phyloP scores from a whole-genome alignment of 2,797 vertebrate genomes.

The Stomatorhinus walkeri region DNA sequence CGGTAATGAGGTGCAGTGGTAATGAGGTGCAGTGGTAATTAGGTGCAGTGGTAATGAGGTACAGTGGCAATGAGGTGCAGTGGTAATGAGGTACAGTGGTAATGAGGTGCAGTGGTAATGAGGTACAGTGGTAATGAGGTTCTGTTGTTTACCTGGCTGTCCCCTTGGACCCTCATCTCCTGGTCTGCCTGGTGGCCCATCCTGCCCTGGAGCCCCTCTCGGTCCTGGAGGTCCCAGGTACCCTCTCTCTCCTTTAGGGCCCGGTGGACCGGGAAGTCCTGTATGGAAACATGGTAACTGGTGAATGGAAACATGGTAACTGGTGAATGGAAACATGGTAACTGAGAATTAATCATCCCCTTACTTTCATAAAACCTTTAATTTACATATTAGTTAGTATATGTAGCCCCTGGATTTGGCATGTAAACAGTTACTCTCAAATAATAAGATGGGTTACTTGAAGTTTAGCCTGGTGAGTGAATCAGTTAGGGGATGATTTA shows the following conservation, averaged over 20 bases:
- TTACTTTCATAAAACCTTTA: neutral
- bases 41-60: too few relatives aligned
- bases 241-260: slow-evolving; percentile 62
- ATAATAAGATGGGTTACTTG: neutral
- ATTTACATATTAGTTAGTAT: neutral
- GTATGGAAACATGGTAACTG: neutral
- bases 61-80: too few relatives aligned
- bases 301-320: neutral
- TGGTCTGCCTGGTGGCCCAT: slow-evolving; percentile 52
- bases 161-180: slow-evolving; percentile 60
- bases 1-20: neutral
- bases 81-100: neutral
- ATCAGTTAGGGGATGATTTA: neutral
- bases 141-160: slow-evolving; percentile 51
- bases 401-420: neutral
- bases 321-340: neutral
- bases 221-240: slow-evolving; percentile 49
- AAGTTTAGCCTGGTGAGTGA: neutral
- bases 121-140: too few relatives aligned
- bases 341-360: neutral
- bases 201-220: slow-evolving; percentile 53
- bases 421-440: neutral
- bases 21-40: too few relatives aligned
- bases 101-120: neutral
- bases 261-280: slow-evolving; percentile 65